Evolutionary conservation across 2,888 invertebrate genomes (phyloP), one percentile per base, ranked within the genome.

Genomic region (Priocnemis perturbator): DNA sequence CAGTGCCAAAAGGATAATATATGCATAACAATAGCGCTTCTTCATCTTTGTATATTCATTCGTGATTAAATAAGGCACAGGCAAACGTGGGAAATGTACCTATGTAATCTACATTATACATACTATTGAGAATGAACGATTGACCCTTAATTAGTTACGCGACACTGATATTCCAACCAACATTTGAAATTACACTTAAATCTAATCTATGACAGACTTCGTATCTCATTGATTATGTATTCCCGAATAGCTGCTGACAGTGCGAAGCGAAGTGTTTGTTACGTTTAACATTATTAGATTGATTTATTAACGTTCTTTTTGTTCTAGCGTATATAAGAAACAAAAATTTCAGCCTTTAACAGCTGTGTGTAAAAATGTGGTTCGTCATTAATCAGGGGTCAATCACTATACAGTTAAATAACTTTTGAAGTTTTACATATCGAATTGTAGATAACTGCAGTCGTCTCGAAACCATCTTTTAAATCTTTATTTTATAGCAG

Each of bases 391-490:
- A 64, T 64, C 61, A 64, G 61, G 70, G 66, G 60, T 75, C 67
- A 70, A 69, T 76, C 53, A 14, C 2, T 4, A 53, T 80, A 79
- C 69, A 77, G 75, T 72, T 79, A 76, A 74, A 79, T 57, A 70
- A 74, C 67, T 79, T 73, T 78, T 78, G 75, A 74, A 78, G 79
- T 81, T 81, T 79, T 82, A 85, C 85, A 86, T 84, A 86, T 85
- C 86, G 83, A 80, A 81, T 79, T 79, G 73, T 74, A 78, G 76
- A 76, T 65, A 77, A 69, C 64, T 79, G 74, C 69, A 71, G 69
- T 76, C 73, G 73, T 76, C 73, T 61, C 50, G 69, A 69, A 79
- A 69, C 74, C 61, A 67, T 68, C 67, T 67, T 55, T 65, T 72
- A 62, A 48, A 66, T 67, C 61, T 55, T 63, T 68, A 48, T 30